phyloP scores from a whole-genome alignment of 2,113 vertebrate species.

The Shinisaurus crocodilurus region DNA sequence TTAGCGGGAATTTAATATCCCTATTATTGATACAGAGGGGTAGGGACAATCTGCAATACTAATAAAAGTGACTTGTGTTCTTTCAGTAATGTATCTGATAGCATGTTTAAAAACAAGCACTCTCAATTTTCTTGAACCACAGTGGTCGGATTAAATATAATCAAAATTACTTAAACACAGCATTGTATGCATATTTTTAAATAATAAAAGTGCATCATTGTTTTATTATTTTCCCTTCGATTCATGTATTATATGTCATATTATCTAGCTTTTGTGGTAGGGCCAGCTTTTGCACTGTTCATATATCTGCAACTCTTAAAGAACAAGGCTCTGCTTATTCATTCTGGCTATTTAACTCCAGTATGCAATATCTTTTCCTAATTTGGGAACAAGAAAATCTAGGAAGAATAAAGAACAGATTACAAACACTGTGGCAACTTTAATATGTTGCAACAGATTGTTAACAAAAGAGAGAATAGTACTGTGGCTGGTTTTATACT shows the following conservation, averaged over 20 bases:
- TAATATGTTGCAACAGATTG: neutral
- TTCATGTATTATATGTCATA: neutral
- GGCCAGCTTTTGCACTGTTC: neutral
- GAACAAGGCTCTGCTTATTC: neutral
- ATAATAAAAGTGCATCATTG: neutral
- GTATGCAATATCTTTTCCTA: slow-evolving; percentile 3
- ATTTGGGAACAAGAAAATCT: slow-evolving; percentile 5
- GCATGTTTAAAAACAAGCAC: slow-evolving; percentile 7
- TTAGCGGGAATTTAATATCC: neutral
- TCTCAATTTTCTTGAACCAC: slow-evolving; percentile 27
- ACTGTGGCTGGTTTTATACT: neutral
- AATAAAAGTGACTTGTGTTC: slow-evolving; percentile 16
- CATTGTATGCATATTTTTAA: slow-evolving; percentile 6
- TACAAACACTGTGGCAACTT: slow-evolving; percentile 22
- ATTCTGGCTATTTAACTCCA: neutral
- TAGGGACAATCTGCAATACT: neutral
- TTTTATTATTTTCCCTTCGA: neutral
- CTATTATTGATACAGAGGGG: neutral
- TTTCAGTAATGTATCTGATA: neutral
- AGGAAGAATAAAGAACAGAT: neutral
- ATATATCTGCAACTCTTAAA: neutral
- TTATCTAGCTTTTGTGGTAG: neutral
- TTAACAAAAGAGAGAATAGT: slow-evolving; percentile 9
- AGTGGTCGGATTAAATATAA: slow-evolving; percentile 30
- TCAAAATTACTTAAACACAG: neutral